Percentiles rank a stretch among this genome's conserved stretches.
These are phyloP conservation scores for Carollia perspicillata DNA, from an alignment of 2,113 vertebrate species.

Conservation along the genomic window DNA sequence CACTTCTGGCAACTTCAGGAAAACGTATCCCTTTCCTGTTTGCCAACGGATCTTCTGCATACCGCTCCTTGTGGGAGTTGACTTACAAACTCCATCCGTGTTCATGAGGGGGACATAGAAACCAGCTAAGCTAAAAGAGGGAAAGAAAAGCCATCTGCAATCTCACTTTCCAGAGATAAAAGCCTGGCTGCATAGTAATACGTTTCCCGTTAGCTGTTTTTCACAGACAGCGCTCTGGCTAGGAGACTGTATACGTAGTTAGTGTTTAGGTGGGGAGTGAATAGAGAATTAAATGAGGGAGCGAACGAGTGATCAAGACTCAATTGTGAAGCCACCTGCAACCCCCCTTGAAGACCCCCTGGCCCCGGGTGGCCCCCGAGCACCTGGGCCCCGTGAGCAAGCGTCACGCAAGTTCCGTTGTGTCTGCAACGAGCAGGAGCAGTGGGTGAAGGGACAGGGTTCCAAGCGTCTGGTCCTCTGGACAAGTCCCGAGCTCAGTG, in stretches of 20 bases:
- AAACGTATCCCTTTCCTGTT: neutral
- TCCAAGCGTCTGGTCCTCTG: neutral
- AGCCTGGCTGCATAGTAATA: rapidly evolving
- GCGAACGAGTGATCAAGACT: neutral
- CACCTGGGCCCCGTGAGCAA: neutral
- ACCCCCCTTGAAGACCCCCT: neutral
- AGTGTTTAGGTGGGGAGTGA: too few relatives aligned
- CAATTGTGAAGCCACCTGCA: neutral
- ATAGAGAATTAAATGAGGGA: neutral
- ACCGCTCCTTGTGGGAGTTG: neutral
- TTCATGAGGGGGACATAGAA: neutral
- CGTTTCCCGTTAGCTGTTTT: neutral
- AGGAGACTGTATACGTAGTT: too few relatives aligned
- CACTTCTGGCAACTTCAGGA: neutral
- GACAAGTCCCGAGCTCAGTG: neutral
- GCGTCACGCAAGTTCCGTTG: too few relatives aligned
- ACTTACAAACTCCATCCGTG: neutral
- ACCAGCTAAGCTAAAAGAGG: neutral
- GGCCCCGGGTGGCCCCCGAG: neutral
- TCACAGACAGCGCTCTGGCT: too few relatives aligned
- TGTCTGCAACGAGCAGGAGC: neutral
- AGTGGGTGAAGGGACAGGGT: neutral
- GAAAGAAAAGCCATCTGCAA: neutral
- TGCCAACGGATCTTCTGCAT: too few relatives aligned
- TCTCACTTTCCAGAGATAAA: neutral